Percentiles rank a stretch among this genome's conserved stretches.
These are phyloP conservation scores for Epinephelus cyanopodus DNA, from an alignment of 2,113 vertebrate species.

Conservation along the genomic window DNA sequence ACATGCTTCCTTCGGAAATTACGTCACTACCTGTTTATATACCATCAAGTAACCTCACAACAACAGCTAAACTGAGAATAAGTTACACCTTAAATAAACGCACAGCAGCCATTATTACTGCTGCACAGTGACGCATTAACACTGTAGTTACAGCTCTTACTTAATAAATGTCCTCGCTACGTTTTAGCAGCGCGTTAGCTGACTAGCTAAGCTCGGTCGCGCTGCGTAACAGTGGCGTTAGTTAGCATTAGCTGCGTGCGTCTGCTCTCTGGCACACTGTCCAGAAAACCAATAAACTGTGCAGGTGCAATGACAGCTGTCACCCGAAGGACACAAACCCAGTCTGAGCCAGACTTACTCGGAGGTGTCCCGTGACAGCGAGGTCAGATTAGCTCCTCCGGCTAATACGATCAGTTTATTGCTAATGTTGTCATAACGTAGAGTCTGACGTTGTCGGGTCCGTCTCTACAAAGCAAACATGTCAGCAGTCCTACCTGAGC, in stretches of 20 bases:
- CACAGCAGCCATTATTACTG: accelerated
- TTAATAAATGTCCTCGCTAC: accelerated
- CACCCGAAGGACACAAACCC: too few relatives aligned
- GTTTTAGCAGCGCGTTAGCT: not conserved
- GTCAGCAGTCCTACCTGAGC: not conserved
- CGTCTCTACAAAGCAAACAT: not conserved
- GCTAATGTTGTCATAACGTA: not conserved
- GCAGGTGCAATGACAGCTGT: not conserved
- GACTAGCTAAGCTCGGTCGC: not conserved
- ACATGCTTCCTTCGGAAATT: not conserved
- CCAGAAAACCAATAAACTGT: not conserved
- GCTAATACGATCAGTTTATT: conserved; percentile 6
- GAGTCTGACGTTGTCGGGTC: not conserved
- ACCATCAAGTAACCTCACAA: too few relatives aligned
- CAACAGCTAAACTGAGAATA: not conserved
- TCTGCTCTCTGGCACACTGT: not conserved
- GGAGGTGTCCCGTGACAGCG: not conserved
- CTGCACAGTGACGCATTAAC: not conserved
- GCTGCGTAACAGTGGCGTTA: not conserved
- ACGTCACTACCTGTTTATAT: conserved; percentile 43
- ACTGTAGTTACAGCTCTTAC: not conserved
- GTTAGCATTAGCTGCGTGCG: conserved; percentile 13
- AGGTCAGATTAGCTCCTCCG: not conserved
- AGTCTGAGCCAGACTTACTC: not conserved
- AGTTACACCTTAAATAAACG: not conserved